Percentiles rank a stretch among this genome's conserved stretches.
phyloP scores from a whole-genome alignment of 2,113 vertebrate genomes.

The Coracopsis vasa region DNA sequence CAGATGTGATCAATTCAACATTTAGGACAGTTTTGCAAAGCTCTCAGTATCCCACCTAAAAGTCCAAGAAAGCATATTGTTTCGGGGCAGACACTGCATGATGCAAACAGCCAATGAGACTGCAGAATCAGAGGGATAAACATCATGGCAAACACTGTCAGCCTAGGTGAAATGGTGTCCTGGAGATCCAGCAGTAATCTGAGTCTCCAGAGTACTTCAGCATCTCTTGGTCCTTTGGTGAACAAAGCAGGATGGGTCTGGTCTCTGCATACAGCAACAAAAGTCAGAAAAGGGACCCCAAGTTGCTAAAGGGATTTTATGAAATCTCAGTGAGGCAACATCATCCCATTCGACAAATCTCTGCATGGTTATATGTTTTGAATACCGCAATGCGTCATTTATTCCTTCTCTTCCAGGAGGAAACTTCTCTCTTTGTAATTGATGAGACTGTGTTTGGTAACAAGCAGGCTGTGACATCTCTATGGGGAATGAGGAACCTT shows the following conservation, averaged over 20 bases:
- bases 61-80: neutral
- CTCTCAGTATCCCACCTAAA: neutral
- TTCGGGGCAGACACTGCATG: neutral
- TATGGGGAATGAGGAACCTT: neutral
- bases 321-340: neutral
- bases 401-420: neutral
- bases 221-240: neutral
- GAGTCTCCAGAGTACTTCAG: neutral
- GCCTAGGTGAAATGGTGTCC: neutral
- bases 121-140: neutral
- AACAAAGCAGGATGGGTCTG: neutral
- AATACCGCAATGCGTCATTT: neutral
- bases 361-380: neutral
- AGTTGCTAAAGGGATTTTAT: neutral
- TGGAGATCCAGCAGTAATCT: neutral
- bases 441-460: neutral
- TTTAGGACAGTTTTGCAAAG: neutral
- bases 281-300: neutral
- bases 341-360: neutral
- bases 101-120: neutral
- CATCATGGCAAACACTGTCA: neutral
- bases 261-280: neutral
- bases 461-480: neutral
- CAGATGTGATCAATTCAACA: neutral
- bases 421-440: neutral